A percentile compares a stretch with the other conserved stretches of the same genome.
phyloP scores from a whole-genome alignment of 64 coral and sea anemone genomes.

The Pocillopora damicornis region DNA sequence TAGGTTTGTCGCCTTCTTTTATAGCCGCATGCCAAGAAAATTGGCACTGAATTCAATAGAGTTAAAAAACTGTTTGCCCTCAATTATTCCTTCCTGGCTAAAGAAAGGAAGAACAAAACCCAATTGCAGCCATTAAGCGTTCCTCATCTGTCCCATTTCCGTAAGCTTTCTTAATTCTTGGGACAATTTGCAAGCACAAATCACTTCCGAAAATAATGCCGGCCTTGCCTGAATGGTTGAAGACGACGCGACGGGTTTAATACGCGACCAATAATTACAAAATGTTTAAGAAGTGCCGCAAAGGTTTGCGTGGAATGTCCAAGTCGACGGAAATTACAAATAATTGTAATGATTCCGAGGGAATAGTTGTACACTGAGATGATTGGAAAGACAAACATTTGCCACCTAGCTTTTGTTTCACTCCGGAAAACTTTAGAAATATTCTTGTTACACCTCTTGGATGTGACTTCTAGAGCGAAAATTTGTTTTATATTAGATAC shows the following conservation, averaged over 20 bases:
- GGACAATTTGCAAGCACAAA: neutral
- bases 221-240: neutral
- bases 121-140: neutral
- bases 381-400: conserved; percentile 7
- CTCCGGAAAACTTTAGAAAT: conserved; percentile 4
- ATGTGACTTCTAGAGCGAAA: neutral
- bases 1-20: conserved; percentile 1
- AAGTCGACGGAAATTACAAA: neutral
- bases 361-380: neutral
- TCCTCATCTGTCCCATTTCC: neutral
- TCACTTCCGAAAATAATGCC: conserved; percentile 12
- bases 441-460: neutral
- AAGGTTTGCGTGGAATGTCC: neutral
- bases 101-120: conserved; percentile 17
- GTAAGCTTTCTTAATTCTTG: conserved; percentile 5
- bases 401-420: neutral
- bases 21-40: neutral
- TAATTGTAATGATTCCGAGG: too few species aligned
- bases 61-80: neutral
- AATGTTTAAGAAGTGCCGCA: conserved; percentile 4
- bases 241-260: neutral
- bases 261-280: neutral
- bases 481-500: neutral
- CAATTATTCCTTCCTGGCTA: conserved; percentile 18
- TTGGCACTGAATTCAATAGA: neutral